These are phyloP conservation scores for Vidua macroura DNA, from an alignment of 2,113 vertebrate genomes.

Conservation along the genomic window DNA sequence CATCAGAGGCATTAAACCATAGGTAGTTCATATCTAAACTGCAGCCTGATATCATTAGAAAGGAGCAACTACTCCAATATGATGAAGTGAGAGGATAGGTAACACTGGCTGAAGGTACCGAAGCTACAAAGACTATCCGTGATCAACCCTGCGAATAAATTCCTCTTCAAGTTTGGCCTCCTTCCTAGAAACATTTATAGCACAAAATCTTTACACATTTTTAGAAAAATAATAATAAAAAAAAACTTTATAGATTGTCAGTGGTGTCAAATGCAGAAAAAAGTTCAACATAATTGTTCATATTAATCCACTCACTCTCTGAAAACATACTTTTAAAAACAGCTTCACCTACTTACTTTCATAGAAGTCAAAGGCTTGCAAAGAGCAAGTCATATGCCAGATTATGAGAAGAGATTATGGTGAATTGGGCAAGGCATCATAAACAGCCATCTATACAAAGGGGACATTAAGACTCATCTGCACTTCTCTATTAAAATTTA, in stretches of 20 bases:
- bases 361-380: background rate
- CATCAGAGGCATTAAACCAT: background rate
- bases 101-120: accelerated
- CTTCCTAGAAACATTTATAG: background rate
- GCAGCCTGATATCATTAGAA: background rate
- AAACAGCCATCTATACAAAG: background rate
- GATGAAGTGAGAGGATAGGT: background rate
- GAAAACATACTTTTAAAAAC: background rate
- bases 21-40: background rate
- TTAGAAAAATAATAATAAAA: background rate
- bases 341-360: background rate
- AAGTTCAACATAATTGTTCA: background rate
- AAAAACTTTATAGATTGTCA: background rate
- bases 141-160: background rate
- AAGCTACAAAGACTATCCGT: background rate
- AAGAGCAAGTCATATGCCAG: accelerated
- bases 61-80: background rate
- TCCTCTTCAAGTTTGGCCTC: background rate
- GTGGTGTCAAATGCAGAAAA: background rate
- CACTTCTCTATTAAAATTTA: background rate
- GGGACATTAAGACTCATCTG: background rate
- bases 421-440: background rate
- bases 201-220: background rate
- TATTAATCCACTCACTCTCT: background rate
- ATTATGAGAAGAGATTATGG: background rate